Conservation (phyloP, 1,140 invertebrate species). For the Parapsyche elsis region DNA sequence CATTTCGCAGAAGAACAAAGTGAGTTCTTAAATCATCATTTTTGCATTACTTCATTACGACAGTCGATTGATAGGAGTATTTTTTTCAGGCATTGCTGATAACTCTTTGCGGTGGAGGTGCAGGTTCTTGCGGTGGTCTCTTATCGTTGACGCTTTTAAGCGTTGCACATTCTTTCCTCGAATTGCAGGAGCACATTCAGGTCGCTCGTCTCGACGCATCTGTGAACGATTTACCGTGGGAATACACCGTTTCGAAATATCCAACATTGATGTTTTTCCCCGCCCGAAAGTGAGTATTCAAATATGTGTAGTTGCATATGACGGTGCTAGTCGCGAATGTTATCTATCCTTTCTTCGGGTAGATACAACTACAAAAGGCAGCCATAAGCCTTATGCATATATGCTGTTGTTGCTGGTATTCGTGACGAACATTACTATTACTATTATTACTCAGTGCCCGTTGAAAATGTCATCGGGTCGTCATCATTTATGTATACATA, state of each 20-base stretch:
- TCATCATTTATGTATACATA: no score
- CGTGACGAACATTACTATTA: no score
- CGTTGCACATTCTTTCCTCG: constrained; percentile 59
- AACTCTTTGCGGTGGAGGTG: constrained; percentile 76
- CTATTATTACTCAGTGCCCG: no score
- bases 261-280: constrained; percentile 82
- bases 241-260: constrained; percentile 79
- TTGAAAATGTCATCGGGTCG: no score
- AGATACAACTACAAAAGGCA: no score
- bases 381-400: no score
- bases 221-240: constrained; percentile 84
- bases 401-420: no score
- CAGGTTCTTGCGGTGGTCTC: constrained; percentile 68
- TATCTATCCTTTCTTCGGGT: no score
- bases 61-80: not conserved
- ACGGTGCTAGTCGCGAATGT: no score
- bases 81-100: constrained; percentile 76
- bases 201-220: constrained; percentile 83
- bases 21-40: constrained; percentile 22
- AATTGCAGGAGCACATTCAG: constrained; percentile 58
- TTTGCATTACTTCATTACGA: constrained; percentile 46
- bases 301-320: no score
- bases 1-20: constrained; percentile 60
- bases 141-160: constrained; percentile 70
- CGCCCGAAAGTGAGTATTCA: constrained; percentile 62